Base-by-base conservation (phyloP, 2,888 invertebrate species). In the Hyposoter didymator region DNA sequence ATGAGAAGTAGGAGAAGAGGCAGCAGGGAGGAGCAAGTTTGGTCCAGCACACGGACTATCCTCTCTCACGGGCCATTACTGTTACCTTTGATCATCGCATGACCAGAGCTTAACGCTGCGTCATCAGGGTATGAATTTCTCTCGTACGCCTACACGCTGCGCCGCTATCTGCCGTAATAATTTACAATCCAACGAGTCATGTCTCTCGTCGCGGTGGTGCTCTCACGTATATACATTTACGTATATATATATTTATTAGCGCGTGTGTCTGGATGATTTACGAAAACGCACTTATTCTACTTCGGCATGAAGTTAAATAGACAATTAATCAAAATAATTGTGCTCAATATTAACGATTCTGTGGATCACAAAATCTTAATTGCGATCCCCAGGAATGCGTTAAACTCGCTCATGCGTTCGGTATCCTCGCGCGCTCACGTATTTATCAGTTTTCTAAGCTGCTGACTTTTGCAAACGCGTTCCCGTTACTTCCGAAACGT, bases 61-160 rank as follows among this genome's bases (percentile, higher is more conserved):
- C 93, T 93, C 93, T 92, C 93, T 93, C 93, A 93, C 93, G 91
- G 93, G 82, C 93, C 93, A 94, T 94, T 94, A 94, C 93, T 92
- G 92, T 92, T 93, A 93, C 93, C 92, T 93, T 93, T 92, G 93
- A 92, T 93, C 92, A 92, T 90, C 91, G 93, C 91, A 91, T 92
- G 92, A 93, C 92, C 92, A 89, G 89, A 90, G 91, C 90, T 91
- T 78, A 91, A 89, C 90, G 94, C 94, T 93, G 93, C 92, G 93
- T 94, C 93, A 94, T 93, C 93, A 93, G 91, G 89, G 92, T 92
- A 93, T 94, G 93, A 93, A 94, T 94, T 93, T 93, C 92, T 91
- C 91, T 91, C 91, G 90, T 90, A 91, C 90, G 87, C 87, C 59
- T 74, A 82, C 84, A 76, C 80, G 75, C 72, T 59, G 67, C 82